These are phyloP conservation scores for Datnioides undecimradiatus DNA, from an alignment of 2,113 vertebrate genomes.

Conservation along the genomic window DNA sequence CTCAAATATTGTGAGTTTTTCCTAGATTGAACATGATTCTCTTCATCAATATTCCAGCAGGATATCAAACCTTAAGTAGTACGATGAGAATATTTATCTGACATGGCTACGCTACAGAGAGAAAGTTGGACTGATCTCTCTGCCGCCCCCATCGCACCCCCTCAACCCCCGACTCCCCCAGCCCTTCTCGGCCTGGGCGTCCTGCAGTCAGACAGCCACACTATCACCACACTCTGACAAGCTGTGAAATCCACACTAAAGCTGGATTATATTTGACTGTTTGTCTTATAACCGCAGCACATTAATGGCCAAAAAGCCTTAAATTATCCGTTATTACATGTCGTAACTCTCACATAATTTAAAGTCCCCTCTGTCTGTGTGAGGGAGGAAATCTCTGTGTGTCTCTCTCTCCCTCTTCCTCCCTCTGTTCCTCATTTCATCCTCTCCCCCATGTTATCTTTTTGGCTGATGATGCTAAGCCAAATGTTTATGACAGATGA, in stretches of 20 bases:
- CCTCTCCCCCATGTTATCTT: conserved; percentile 69
- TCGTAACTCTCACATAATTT: conserved; percentile 64
- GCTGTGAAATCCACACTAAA: conserved; percentile 57
- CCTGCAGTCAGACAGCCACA: conserved; percentile 35
- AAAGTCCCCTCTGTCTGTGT: conserved; percentile 61
- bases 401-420: conserved; percentile 34
- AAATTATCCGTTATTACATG: conserved; percentile 80
- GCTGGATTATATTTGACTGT: conserved; percentile 62
- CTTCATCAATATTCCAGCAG: conserved; percentile 76
- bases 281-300: conserved; percentile 56
- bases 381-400: conserved; percentile 58
- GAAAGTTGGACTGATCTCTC: conserved; percentile 48
- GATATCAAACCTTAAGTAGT: conserved; percentile 62
- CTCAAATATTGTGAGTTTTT: conserved; percentile 33
- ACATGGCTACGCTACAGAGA: conserved; percentile 41
- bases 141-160: too few relatives aligned
- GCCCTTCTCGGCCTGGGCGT: neutral
- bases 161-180: neutral
- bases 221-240: conserved; percentile 43
- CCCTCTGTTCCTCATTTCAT: conserved; percentile 54
- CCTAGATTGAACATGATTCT: conserved; percentile 64
- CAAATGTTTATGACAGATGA: conserved; percentile 85
- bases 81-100: conserved; percentile 62
- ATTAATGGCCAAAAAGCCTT: conserved; percentile 65
- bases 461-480: conserved; percentile 76